Conservation (phyloP, 2,888 invertebrate species). For the Hipparchia sbordonii region DNA sequence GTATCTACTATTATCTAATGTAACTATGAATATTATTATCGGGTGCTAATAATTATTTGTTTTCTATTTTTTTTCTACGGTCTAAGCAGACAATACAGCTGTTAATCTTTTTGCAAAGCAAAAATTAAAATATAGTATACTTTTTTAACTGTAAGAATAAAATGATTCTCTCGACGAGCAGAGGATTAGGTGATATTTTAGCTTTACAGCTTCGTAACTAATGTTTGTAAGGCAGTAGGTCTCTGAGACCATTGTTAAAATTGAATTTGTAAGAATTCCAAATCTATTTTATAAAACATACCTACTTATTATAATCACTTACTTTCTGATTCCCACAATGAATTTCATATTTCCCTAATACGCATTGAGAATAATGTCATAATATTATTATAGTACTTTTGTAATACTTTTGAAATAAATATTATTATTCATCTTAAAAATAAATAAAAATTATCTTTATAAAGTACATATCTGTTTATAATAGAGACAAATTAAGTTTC, state of each 20-base stretch:
- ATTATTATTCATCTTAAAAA: slow-evolving; percentile 32
- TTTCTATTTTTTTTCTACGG: slow-evolving; percentile 43
- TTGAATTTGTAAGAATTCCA: slow-evolving; percentile 35
- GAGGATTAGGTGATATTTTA: slow-evolving; percentile 79
- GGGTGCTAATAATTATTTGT: slow-evolving; percentile 48
- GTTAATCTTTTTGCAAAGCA: slow-evolving; percentile 73
- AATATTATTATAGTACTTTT: slow-evolving; percentile 37
- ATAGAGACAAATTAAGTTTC: slow-evolving; percentile 63
- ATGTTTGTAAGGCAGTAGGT: slow-evolving; percentile 62
- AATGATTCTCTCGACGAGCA: slow-evolving; percentile 63
- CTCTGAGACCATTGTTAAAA: slow-evolving; percentile 62
- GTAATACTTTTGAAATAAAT: slow-evolving; percentile 33
- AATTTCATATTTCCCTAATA: slow-evolving; percentile 23
- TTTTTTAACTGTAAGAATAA: slow-evolving; percentile 61
- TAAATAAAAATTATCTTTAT: slow-evolving; percentile 57
- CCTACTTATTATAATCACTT: slow-evolving; percentile 15
- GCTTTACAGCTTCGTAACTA: slow-evolving; percentile 77
- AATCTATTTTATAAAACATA: slow-evolving; percentile 26
- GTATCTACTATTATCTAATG: slow-evolving; percentile 29
- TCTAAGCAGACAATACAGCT: slow-evolving; percentile 71
- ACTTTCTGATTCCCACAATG: slow-evolving; percentile 15
- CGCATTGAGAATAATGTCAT: slow-evolving; percentile 42
- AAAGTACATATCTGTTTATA: slow-evolving; percentile 74
- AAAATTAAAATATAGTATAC: slow-evolving; percentile 53
- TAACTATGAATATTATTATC: slow-evolving; percentile 40